These are phyloP conservation scores for Pterocles gutturalis DNA, from an alignment of 2,113 vertebrate genomes.

Conservation along the genomic window DNA sequence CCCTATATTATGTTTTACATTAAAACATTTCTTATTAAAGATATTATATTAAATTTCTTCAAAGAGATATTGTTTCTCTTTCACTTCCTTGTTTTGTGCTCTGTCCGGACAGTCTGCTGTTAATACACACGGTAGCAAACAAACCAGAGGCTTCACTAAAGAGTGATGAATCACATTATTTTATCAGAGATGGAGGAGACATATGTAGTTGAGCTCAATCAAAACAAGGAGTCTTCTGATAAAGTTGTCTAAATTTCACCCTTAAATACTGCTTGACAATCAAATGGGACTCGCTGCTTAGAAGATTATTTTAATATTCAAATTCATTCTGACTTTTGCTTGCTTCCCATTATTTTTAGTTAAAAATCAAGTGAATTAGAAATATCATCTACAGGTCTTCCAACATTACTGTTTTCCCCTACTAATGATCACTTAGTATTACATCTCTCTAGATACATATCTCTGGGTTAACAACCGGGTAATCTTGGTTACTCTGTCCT, in stretches of 20 bases:
- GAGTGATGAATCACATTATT: background rate
- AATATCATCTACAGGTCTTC: background rate
- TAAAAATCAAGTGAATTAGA: slow-evolving; percentile 2
- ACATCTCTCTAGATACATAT: background rate
- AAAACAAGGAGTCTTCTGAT: background rate
- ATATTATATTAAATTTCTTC: slow-evolving; percentile 33
- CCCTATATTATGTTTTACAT: background rate
- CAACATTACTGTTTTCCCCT: background rate
- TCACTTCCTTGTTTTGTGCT: slow-evolving; percentile 20
- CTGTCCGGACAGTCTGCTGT: slow-evolving; percentile 6
- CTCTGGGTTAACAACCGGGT: background rate
- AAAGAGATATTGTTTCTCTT: background rate
- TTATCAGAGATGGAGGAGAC: background rate
- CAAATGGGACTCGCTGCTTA: background rate
- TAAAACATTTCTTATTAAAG: slow-evolving; percentile 33
- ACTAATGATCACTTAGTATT: background rate
- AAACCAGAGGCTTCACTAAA: background rate
- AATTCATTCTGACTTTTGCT: background rate
- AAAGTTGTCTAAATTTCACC: background rate
- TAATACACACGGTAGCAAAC: background rate
- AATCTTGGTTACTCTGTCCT: background rate
- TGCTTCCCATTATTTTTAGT: background rate
- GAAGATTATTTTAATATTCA: background rate
- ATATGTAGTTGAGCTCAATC: background rate
- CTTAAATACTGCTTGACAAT: background rate